A percentile compares a stretch with the other conserved stretches of the same genome.
phyloP scores from a whole-genome alignment of 1,140 invertebrate species.

The Macrobrachium nipponense region DNA sequence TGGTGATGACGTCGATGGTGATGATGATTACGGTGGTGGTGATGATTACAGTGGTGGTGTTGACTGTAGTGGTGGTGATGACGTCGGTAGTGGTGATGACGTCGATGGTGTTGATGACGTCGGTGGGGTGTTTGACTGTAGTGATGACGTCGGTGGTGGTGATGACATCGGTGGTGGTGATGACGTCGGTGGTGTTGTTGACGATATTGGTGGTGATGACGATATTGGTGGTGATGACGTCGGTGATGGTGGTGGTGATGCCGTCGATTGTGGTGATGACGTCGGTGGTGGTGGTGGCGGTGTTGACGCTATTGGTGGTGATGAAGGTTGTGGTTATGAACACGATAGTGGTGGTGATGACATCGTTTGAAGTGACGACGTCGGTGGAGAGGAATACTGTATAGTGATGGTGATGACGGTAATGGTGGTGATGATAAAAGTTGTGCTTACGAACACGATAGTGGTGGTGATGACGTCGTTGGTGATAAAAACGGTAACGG shows the following conservation, averaged over 20 bases:
- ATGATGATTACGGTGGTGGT: too few species aligned
- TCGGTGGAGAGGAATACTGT: neutral
- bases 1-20: too few species aligned
- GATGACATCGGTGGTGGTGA: neutral
- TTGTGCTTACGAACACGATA: too few species aligned
- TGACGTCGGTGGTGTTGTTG: neutral
- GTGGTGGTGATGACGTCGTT: too few species aligned
- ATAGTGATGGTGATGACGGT: neutral
- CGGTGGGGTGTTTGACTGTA: too few species aligned
- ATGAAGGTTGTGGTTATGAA: too few species aligned
- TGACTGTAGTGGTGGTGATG: too few species aligned
- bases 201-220: neutral
- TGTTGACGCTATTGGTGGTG: too few species aligned
- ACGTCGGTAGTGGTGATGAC: too few species aligned
- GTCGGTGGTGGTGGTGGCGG: neutral
- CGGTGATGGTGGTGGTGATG: neutral
- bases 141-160: neutral
- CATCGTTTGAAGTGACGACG: neutral
- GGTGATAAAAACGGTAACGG: neutral
- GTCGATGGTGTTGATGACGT: too few species aligned
- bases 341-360: too few species aligned
- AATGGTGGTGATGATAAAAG: neutral
- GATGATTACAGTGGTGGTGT: too few species aligned
- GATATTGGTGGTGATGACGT: neutral
- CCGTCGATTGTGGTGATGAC: neutral